These are phyloP conservation scores for Cephonodes hylas DNA, from an alignment of 2,888 invertebrate species.

Conservation along the genomic window DNA sequence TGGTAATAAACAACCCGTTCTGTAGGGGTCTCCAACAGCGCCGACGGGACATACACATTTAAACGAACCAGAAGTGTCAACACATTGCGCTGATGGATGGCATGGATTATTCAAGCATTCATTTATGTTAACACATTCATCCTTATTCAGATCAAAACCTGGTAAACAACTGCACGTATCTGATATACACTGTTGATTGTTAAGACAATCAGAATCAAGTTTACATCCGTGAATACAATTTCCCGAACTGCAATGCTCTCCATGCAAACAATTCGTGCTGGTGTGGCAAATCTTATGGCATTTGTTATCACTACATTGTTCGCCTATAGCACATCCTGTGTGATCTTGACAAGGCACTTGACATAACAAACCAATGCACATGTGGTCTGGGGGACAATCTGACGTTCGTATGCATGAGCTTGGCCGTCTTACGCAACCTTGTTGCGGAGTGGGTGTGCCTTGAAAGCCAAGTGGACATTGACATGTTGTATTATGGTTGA, in stretches of 20 bases:
- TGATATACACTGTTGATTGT: slow-evolving; percentile 88
- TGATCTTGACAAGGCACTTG: slow-evolving; percentile 89
- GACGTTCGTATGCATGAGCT: slow-evolving; percentile 83
- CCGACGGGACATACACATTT: slow-evolving; percentile 90
- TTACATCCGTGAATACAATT: slow-evolving; percentile 92
- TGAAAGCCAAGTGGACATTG: slow-evolving; percentile 92
- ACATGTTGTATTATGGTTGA: slow-evolving; percentile 88
- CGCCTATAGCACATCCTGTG: slow-evolving; percentile 89
- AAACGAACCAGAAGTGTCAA: slow-evolving; percentile 90
- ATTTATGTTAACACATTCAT: slow-evolving; percentile 90
- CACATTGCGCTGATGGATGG: slow-evolving; percentile 89
- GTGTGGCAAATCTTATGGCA: slow-evolving; percentile 94
- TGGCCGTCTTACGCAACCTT: slow-evolving; percentile 93
- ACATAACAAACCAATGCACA: slow-evolving; percentile 89
- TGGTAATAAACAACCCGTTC: slow-evolving; percentile 86
- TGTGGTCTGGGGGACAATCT: slow-evolving; percentile 88
- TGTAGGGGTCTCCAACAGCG: slow-evolving; percentile 87
- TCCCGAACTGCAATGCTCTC: slow-evolving; percentile 92
- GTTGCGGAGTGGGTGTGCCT: slow-evolving; percentile 92
- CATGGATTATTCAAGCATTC: slow-evolving; percentile 91
- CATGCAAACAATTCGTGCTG: slow-evolving; percentile 93
- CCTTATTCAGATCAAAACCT: slow-evolving; percentile 87
- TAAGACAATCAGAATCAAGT: slow-evolving; percentile 88
- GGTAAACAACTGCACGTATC: slow-evolving; percentile 88
- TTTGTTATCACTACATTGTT: slow-evolving; percentile 88